Evolutionary conservation across 37 sponge, comb jelly and placozoan genomes (phyloP), one percentile per base, ranked within the genome.

Genomic region (Ephydatia muelleri): DNA sequence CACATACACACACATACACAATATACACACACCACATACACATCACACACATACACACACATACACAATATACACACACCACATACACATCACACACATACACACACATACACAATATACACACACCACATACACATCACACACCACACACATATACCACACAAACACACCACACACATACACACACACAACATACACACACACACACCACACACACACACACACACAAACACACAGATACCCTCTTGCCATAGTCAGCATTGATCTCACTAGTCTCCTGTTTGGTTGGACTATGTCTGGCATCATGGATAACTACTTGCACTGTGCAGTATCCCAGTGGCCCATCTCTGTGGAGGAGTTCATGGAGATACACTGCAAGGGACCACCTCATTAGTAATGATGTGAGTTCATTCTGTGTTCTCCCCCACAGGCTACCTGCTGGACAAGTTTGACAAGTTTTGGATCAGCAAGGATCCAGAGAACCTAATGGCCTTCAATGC

Each of bases 191-290:
- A n/a, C n/a, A n/a, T 97, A 66, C 43, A 43, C 6, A 6, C 43
- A 43, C 43, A 3, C 6, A 43, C 43, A 43, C 43, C 3, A 43
- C 8, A 21, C 47, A n/a, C 40, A 14, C 23, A 32, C 23, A 72
- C 76, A n/a, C n/a, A n/a, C 40, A 5, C 9, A n/a, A 8, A 72
- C 76, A 73, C 72, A n/a, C 65, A 94, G 96, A 68, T 97, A 97
- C 40, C 91, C 97, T 16, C 93, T 73, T 86, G 97, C 97, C 12
- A 66, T 97, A 67, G 90, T 86, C 38, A 92, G 89, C 39, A 97
- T 97, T 67, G 78, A 97, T 73, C 26, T 95, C 43, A 95, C 94
- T 29, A 36, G 81, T 22, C 38, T 89, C 34, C 27, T 87, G 21
- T 80, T 39, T 33, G 27, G 49, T 4, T 83, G 82, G 82, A 73